Evolutionary conservation across 2,113 vertebrate genomes (phyloP), one percentile per base, ranked within the genome.

Genomic region (Perca fluviatilis): DNA sequence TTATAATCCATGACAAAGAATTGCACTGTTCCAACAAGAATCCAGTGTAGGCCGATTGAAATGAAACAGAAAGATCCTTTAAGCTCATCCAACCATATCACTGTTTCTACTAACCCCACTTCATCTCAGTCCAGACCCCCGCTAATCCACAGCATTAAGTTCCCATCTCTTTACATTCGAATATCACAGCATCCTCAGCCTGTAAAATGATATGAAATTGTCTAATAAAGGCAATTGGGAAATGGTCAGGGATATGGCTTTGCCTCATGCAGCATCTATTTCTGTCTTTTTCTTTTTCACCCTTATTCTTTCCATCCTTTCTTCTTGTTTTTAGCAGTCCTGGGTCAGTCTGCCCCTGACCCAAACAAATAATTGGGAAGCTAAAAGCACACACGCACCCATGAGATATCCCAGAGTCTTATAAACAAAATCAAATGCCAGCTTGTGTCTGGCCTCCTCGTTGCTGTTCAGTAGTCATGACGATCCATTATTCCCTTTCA

Each of bases 41-140:
- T 70, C 65, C 49, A 65, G n/a, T 36, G 56, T 60, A 72, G 54
- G 67, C 65, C 50, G 53, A 85, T 25, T 84, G 50, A 83, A 84
- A 88, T 86, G 82, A 92, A 87, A 92, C 67, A 70, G 56, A 77
- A 46, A 81, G 73, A 84, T 88, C 60, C 86, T 74, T 85, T 79
- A 89, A 89, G 86, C 77, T 75, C 74, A 62, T 85, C 86, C 83
- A 88, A 30, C 86, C 69, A 77, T 81, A 86, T 88, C 80, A 63
- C 53, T 81, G 69, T 79, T 77, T 80, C 66, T 57, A 27, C 73
- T 77, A 89, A 90, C 76, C 73, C 72, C 73, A 64, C 79, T 87
- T 87, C 76, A 85, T 87, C 82, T 79, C 68, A 12, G 27, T 30
- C 77, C 43, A 79, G 68, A 18, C 57, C 61, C 56, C 14, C n/a